Conservation (phyloP, 2,888 invertebrate genomes). For the Caenorhabditis sp. region DNA sequence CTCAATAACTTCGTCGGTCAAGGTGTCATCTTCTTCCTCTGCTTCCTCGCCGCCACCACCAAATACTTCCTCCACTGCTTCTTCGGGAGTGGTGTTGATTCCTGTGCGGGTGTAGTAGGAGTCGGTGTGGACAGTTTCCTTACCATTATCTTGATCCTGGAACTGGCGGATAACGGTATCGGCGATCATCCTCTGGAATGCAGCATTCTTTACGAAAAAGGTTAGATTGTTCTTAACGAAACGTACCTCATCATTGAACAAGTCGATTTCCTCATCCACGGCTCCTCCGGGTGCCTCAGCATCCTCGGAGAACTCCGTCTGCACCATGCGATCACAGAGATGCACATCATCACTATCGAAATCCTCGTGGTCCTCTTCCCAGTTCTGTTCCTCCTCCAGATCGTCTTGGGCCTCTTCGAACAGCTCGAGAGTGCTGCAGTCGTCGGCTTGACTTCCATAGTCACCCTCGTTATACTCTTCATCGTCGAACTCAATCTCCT, state of each 20-base stretch:
- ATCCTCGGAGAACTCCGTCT: conserved; percentile 40
- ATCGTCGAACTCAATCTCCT: conserved; percentile 42
- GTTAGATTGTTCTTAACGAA: conserved; percentile 11
- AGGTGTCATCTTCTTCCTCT: conserved; percentile 22
- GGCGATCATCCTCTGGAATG: conserved; percentile 31
- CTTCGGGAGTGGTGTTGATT: conserved; percentile 14
- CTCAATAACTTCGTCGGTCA: conserved; percentile 17
- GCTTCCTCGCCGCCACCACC: no score
- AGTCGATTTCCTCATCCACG: neutral
- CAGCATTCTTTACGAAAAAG: conserved; percentile 11
- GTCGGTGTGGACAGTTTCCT: conserved; percentile 8
- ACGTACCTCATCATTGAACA: conserved; percentile 25
- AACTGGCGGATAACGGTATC: conserved; percentile 34
- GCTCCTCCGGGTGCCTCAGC: neutral
- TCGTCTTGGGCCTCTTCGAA: neutral
- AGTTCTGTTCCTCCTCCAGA: neutral
- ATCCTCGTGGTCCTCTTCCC: conserved; percentile 7
- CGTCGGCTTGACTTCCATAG: conserved; percentile 40
- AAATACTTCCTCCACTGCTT: conserved; percentile 29
- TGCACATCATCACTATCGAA: neutral
- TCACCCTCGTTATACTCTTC: conserved; percentile 48
- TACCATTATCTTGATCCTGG: conserved; percentile 1
- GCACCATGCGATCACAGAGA: conserved; percentile 41
- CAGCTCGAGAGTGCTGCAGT: conserved; percentile 13
- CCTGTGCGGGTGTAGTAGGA: conserved; percentile 15